A percentile compares a stretch with the other conserved stretches of the same genome.
Conservation (phyloP, 2,888 invertebrate genomes). For the Polymixis lichenea region DNA sequence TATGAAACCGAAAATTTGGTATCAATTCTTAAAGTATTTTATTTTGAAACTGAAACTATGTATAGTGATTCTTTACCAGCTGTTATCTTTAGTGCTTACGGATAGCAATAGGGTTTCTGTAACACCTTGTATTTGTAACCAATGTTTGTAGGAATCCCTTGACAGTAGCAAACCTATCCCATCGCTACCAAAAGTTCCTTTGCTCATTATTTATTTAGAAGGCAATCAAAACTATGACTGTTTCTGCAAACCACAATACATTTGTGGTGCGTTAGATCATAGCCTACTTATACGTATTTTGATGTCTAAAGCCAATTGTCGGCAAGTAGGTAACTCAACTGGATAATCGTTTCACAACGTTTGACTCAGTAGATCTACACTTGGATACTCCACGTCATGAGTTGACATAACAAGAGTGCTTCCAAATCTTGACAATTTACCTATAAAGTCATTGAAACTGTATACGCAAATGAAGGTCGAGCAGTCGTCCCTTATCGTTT, state of each 20-base stretch:
- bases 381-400: background rate
- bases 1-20: no score
- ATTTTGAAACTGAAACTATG: no score
- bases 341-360: slow-evolving; percentile 37
- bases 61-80: no score
- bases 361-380: background rate
- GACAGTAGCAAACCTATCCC: background rate
- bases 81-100: no score
- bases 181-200: background rate
- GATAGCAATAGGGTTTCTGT: no score
- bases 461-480: background rate
- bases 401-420: background rate
- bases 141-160: background rate
- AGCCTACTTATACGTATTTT: background rate
- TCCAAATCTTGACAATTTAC: background rate
- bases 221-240: slow-evolving; percentile 1
- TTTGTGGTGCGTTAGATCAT: slow-evolving; percentile 25
- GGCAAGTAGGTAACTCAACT: slow-evolving; percentile 31
- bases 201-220: slow-evolving; percentile 12
- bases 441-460: background rate
- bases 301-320: slow-evolving; percentile 35
- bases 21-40: no score
- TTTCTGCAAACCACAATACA: background rate
- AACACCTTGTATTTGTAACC: no score
- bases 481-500: no score